Percentiles rank a stretch among this genome's conserved stretches.
Evolutionary conservation across 1,140 invertebrate species (phyloP).

Genomic region (Atta texana): DNA sequence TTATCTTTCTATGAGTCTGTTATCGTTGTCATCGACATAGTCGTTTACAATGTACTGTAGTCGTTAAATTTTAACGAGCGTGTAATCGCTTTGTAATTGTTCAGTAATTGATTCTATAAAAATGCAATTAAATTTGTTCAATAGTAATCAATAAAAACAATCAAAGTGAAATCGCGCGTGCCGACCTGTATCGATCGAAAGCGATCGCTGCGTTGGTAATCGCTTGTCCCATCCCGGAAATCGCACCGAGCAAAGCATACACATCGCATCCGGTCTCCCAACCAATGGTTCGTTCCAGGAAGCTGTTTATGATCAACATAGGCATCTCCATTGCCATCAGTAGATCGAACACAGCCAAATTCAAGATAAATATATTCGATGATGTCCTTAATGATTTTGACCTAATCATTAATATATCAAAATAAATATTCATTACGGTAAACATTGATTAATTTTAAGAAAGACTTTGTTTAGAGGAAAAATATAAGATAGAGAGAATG

Average conservation of each 20-base stretch:
- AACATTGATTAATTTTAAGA: background rate
- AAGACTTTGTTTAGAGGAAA: background rate
- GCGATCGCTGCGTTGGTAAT: conserved; percentile 92
- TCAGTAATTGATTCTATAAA: background rate
- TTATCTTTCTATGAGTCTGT: background rate
- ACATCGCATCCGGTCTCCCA: conserved; percentile 91
- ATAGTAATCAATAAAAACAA: conserved; percentile 13
- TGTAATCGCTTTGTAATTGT: background rate
- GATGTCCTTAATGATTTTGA: conserved; percentile 91
- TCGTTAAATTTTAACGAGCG: conserved; percentile 27
- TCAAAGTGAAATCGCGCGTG: conserved; percentile 23
- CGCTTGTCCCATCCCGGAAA: conserved; percentile 91
- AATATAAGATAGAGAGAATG: background rate
- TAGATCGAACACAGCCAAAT: conserved; percentile 92
- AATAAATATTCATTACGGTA: background rate
- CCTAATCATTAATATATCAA: conserved; percentile 82
- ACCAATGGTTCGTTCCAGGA: conserved; percentile 89
- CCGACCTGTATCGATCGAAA: conserved; percentile 91
- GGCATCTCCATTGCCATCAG: conserved; percentile 93
- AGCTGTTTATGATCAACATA: conserved; percentile 90
- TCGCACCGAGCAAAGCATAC: conserved; percentile 89
- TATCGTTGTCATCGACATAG: conserved; percentile 8
- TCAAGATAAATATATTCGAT: conserved; percentile 93
- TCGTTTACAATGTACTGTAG: background rate
- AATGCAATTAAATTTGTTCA: background rate